Percentiles rank a stretch among this genome's conserved stretches.
Conservation (phyloP, 2,797 vertebrate species). For the Neopelma chrysocephalum region DNA sequence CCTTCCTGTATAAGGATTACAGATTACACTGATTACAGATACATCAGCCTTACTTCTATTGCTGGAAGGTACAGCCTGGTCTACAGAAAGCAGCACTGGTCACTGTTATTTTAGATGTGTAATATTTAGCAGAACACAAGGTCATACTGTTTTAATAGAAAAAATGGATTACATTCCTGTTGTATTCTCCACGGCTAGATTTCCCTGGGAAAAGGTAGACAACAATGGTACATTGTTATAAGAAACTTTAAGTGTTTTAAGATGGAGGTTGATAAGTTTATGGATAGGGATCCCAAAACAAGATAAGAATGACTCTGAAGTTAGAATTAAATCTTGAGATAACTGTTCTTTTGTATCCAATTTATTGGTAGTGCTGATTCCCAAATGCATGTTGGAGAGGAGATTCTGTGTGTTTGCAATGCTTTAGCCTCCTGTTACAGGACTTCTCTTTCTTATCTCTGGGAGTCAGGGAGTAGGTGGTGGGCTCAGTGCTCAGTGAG, state of each 20-base stretch:
- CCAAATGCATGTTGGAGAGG: neutral
- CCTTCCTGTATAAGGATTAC: neutral
- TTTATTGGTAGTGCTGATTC: neutral
- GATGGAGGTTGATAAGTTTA: conserved; percentile 11
- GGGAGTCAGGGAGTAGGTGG: accelerated
- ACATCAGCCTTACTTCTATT: neutral
- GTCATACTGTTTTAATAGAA: neutral
- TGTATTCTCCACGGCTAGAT: neutral
- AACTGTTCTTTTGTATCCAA: neutral
- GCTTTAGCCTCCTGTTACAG: neutral
- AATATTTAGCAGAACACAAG: neutral
- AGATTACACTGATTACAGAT: neutral
- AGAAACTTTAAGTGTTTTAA: conserved; percentile 16
- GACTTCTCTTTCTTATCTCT: neutral
- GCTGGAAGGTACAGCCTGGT: neutral
- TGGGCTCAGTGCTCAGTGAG: neutral
- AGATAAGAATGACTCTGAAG: neutral
- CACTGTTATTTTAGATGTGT: neutral
- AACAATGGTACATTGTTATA: conserved; percentile 30
- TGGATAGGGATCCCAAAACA: neutral
- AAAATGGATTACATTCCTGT: neutral
- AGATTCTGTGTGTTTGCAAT: neutral
- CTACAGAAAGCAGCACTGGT: neutral
- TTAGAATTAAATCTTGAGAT: neutral
- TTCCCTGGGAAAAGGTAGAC: conserved; percentile 16